phyloP scores from a whole-genome alignment of 1,140 invertebrate species.

The Drosophila punjabiensis region DNA sequence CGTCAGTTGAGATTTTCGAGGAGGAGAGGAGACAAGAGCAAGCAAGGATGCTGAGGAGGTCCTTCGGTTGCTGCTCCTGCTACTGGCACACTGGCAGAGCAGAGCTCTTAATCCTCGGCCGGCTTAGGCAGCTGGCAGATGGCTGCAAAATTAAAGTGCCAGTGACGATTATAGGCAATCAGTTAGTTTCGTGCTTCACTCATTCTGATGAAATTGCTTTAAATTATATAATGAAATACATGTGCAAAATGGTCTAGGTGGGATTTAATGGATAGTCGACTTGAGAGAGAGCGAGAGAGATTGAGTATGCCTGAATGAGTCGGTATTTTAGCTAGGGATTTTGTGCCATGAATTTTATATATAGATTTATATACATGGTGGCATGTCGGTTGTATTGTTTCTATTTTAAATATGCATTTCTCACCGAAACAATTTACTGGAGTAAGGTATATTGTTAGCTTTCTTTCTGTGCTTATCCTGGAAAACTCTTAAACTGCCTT shows the following conservation, averaged over 20 bases:
- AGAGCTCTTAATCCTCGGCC: slow-evolving; percentile 62
- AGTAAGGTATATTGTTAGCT: background rate
- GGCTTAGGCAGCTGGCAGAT: slow-evolving; percentile 70
- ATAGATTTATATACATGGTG: background rate
- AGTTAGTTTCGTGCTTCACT: slow-evolving; percentile 51
- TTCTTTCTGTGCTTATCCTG: background rate
- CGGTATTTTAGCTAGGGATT: slow-evolving; percentile 3
- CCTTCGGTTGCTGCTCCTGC: slow-evolving; percentile 2
- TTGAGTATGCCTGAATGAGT: background rate
- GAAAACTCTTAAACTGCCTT: background rate
- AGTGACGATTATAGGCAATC: slow-evolving; percentile 72
- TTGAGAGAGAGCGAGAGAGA: background rate
- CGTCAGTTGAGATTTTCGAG: slow-evolving; percentile 69
- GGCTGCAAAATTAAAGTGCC: slow-evolving; percentile 75
- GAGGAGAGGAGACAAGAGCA: background rate
- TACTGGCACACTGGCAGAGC: slow-evolving; percentile 19
- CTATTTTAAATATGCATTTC: background rate
- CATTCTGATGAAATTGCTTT: slow-evolving; percentile 42
- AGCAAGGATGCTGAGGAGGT: slow-evolving; percentile 1
- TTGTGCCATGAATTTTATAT: background rate
- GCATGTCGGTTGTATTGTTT: background rate
- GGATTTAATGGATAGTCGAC: slow-evolving; percentile 3
- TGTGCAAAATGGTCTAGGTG: slow-evolving; percentile 10
- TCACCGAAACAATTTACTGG: background rate
- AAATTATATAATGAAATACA: slow-evolving; percentile 25